Evolutionary conservation across 2,888 invertebrate genomes (phyloP).

Genomic region (Germaria angustata): DNA sequence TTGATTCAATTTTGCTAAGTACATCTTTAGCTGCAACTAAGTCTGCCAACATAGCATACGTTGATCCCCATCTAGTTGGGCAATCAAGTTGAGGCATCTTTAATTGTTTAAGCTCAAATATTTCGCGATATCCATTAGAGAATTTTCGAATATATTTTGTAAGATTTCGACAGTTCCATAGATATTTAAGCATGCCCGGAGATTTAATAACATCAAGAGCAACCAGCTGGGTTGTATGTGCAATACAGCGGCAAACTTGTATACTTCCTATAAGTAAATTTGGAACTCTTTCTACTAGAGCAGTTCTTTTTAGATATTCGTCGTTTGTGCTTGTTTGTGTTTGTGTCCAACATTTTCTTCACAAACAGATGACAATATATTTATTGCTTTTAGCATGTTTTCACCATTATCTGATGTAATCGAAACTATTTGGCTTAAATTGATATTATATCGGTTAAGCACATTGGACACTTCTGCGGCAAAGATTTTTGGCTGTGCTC

Average conservation of each 20-base stretch:
- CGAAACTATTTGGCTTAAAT: conserved; percentile 41
- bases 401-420: conserved; percentile 54
- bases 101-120: conserved; percentile 23
- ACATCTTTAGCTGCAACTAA: not conserved
- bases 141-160: conserved; percentile 1
- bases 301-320: conserved; percentile 2
- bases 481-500: conserved; percentile 23
- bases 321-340: too few species aligned
- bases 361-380: conserved; percentile 27
- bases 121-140: not conserved
- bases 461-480: conserved; percentile 6
- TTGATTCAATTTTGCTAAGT: not conserved
- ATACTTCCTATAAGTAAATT: not conserved
- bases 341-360: conserved; percentile 23
- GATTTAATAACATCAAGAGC: conserved; percentile 56
- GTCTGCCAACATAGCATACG: conserved; percentile 4
- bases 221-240: conserved; percentile 58
- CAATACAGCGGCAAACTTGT: conserved; percentile 58
- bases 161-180: conserved; percentile 23
- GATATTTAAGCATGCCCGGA: not conserved
- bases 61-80: not conserved
- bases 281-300: not conserved
- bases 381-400: conserved; percentile 53
- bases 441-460: conserved; percentile 46
- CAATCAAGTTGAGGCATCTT: conserved; percentile 35